Conservation (phyloP, 1,140 invertebrate species). For the Helicoverpa armigera region DNA sequence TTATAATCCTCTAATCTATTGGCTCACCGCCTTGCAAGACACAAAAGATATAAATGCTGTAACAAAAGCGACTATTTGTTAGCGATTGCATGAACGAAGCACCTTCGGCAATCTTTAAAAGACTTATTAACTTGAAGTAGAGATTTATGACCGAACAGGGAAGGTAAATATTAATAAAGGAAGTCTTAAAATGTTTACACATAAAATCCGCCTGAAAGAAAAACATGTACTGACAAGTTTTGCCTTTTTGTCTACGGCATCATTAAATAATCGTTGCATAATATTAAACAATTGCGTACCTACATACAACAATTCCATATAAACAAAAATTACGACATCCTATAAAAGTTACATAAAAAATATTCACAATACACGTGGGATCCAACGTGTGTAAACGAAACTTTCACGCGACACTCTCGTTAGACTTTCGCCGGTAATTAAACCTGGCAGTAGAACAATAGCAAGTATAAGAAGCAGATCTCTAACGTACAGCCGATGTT, state of each 20-base stretch:
- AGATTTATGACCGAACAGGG: background rate
- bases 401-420: constrained; percentile 75
- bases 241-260: constrained; percentile 14
- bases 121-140: background rate
- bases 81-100: constrained; percentile 8
- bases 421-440: constrained; percentile 82
- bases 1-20: constrained; percentile 29
- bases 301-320: constrained; percentile 47
- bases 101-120: background rate
- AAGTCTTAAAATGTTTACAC: constrained; percentile 38
- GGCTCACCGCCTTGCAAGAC: constrained; percentile 18
- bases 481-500: constrained; percentile 67
- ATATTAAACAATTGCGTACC: constrained; percentile 42
- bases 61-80: constrained; percentile 19
- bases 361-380: constrained; percentile 64
- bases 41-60: constrained; percentile 21
- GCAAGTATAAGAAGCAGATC: constrained; percentile 77
- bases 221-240: constrained; percentile 19
- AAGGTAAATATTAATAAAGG: constrained; percentile 30
- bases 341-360: constrained; percentile 60
- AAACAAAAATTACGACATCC: constrained; percentile 59
- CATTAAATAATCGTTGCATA: constrained; percentile 51
- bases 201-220: constrained; percentile 27
- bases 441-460: constrained; percentile 77
- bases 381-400: constrained; percentile 59